A percentile compares a stretch with the other conserved stretches of the same genome.
Evolutionary conservation across 2,797 vertebrate species (phyloP).

Genomic region (Neomorphus geoffroyi): DNA sequence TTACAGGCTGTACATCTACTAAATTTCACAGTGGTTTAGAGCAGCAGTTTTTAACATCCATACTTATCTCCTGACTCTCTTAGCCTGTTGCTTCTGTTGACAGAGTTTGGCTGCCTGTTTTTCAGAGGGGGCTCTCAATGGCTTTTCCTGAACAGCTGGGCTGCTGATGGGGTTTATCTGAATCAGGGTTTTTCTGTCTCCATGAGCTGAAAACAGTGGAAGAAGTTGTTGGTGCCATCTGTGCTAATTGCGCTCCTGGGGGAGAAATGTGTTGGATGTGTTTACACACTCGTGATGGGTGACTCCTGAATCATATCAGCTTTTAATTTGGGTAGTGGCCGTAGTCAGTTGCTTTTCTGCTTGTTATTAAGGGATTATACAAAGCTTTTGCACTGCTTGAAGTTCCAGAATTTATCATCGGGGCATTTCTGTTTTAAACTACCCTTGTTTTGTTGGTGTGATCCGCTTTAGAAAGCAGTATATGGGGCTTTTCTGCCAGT

Average conservation of each 20-base stretch:
- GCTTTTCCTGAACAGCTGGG: background rate
- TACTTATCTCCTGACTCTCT: background rate
- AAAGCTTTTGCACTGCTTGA: background rate
- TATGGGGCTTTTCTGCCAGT: background rate
- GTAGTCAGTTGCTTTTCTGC: background rate
- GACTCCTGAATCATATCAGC: background rate
- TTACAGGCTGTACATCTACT: background rate
- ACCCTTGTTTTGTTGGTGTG: background rate
- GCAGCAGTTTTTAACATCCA: background rate
- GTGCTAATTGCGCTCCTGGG: background rate
- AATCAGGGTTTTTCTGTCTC: background rate
- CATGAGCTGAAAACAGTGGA: background rate
- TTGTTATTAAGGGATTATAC: background rate
- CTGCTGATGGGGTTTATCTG: background rate
- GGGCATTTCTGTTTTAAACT: background rate
- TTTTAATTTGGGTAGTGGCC: background rate
- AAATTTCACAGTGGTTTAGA: background rate
- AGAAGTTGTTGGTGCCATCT: background rate
- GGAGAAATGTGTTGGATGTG: background rate
- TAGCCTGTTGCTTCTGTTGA: background rate
- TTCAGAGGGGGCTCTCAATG: background rate
- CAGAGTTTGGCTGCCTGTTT: background rate
- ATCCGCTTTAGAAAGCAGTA: background rate
- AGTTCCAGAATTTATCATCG: background rate
- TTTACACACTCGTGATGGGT: background rate